Percentiles rank a stretch among this genome's conserved stretches.
phyloP scores from a whole-genome alignment of 1,140 invertebrate genomes.

The Calycopis cecrops region DNA sequence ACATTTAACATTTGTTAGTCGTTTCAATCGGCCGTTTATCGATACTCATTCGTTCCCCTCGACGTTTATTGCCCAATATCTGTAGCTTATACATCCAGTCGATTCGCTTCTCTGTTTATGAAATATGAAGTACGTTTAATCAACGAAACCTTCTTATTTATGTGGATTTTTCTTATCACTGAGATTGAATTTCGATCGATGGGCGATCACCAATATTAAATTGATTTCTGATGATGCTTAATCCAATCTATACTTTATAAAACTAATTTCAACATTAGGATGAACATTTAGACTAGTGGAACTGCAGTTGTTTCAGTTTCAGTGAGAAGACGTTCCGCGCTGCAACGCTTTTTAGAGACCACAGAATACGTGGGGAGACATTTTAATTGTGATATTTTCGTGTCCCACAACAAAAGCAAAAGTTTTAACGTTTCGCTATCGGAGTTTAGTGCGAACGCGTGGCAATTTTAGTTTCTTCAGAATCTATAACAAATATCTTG shows the following conservation, averaged over 20 bases:
- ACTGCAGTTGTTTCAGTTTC: not conserved
- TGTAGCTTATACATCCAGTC: not conserved
- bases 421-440: not conserved
- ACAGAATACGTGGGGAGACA: conserved; percentile 5
- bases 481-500: no score
- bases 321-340: not conserved
- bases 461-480: no score
- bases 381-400: conserved; percentile 16
- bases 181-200: no score
- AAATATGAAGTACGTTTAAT: no score
- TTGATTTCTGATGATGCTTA: no score
- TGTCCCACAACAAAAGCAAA: conserved; percentile 1
- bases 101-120: no score
- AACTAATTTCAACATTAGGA: not conserved
- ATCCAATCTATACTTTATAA: no score
- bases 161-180: no score
- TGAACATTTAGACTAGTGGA: conserved; percentile 1
- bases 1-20: conserved; percentile 20
- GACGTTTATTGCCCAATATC: conserved; percentile 32
- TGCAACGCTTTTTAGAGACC: no score
- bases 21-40: conserved; percentile 29
- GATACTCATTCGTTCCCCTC: conserved; percentile 30
- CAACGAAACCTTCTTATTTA: no score
- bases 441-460: no score
- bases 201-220: no score